phyloP scores from a whole-genome alignment of 2,888 invertebrate species.

The Drosophila limbata region DNA sequence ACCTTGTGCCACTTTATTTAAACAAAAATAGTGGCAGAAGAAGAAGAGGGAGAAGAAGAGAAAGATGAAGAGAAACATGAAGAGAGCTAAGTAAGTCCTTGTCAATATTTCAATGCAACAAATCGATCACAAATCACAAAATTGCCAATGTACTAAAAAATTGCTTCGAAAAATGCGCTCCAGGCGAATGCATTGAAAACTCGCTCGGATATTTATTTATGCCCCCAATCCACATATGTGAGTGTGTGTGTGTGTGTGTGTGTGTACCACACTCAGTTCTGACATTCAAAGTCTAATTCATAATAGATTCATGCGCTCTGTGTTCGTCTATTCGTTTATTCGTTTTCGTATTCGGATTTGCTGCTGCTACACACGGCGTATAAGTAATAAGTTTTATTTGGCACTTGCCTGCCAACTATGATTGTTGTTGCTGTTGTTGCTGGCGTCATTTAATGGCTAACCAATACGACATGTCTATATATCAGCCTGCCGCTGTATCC shows the following conservation, averaged over 20 bases:
- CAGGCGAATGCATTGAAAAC: slow-evolving; percentile 52
- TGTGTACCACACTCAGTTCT: slow-evolving; percentile 42
- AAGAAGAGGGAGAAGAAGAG: background rate
- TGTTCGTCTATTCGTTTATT: slow-evolving; percentile 16
- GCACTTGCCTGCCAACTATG: slow-evolving; percentile 77
- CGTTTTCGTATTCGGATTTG: slow-evolving; percentile 20
- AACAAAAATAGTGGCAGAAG: background rate
- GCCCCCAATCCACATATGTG: slow-evolving; percentile 22
- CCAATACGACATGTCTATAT: slow-evolving; percentile 76
- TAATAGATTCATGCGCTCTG: slow-evolving; percentile 77
- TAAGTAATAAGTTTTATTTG: slow-evolving; percentile 82
- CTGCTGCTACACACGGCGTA: slow-evolving; percentile 69
- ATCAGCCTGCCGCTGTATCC: slow-evolving; percentile 44
- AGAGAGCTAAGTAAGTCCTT: slow-evolving; percentile 26
- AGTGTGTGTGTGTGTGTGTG: slow-evolving; percentile 2
- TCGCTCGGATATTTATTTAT: slow-evolving; percentile 68
- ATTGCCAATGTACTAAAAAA: slow-evolving; percentile 54
- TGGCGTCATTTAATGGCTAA: slow-evolving; percentile 81
- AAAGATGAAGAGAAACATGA: too few species aligned
- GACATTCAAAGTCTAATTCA: slow-evolving; percentile 81
- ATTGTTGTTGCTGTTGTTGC: slow-evolving; percentile 43
- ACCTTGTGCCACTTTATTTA: slow-evolving; percentile 35
- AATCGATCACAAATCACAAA: slow-evolving; percentile 46
- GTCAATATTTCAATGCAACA: slow-evolving; percentile 39
- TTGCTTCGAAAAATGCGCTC: slow-evolving; percentile 52